Base-by-base conservation (phyloP, 2,113 vertebrate genomes). In the Grallaria varia region DNA sequence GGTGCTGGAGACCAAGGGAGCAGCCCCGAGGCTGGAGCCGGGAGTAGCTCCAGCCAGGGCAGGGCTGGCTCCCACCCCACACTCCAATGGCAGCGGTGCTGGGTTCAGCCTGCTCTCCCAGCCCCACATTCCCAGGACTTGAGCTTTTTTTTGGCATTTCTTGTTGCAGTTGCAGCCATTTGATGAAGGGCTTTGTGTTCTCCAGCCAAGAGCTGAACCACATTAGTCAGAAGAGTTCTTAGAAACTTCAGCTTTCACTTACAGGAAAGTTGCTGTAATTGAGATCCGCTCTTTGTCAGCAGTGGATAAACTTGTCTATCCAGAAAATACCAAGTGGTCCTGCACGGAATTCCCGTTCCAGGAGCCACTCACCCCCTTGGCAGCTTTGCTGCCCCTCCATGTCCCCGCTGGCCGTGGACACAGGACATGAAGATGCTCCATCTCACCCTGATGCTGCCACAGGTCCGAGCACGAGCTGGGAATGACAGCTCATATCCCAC, bases 201-300 rank as follows among this genome's bases (percentile, higher is more conserved):
- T 71, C 52, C 76, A 37, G 89, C 82, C 94, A 84, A 73, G 50
- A 9, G 79, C 68, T 7, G 20, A 8, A 25, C 40, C 59, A 13
- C 80, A 59, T 93, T 56, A 93, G 56, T 93, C 94, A 95, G 60
- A 82, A 1, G 1, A 27, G 15, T 95, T 96, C 84, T 76, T 69
- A 84, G 94, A 76, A 96, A 35, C 83, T 28, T 11, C 4, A 12
- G 35, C 55, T 68, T 80, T 72, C 55, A 52, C 82, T 96, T 68
- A 88, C 68, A 78, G 93, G 81, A 92, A 95, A 49, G 72, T 24
- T 30, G 78, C 55, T 60, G 85, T 24, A 75, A 21, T 12, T 68
- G 79, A 74, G 81, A 37, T 64, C 6, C 9, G 4, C 79, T 24
- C 35, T 80, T 91, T 93, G 81, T 88, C 90, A 85, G 14, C n/a